These are phyloP conservation scores for Parauchenoglanis punctatus DNA, from an alignment of 2,797 vertebrate species.

Conservation along the genomic window DNA sequence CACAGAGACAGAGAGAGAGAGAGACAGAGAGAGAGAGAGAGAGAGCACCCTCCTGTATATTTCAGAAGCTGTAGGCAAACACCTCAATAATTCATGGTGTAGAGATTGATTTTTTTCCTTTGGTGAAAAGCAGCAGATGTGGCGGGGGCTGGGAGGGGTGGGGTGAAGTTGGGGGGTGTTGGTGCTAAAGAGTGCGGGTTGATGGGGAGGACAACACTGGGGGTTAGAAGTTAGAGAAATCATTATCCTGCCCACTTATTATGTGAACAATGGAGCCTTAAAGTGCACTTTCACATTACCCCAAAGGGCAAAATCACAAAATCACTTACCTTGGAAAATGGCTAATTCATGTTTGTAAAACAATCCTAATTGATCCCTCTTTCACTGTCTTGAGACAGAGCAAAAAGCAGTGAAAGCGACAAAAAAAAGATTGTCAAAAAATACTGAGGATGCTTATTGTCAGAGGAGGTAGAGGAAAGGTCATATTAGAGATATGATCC, in stretches of 20 bases:
- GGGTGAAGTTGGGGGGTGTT: slow-evolving; percentile 42
- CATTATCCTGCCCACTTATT: slow-evolving; percentile 69
- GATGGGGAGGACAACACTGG: slow-evolving; percentile 64
- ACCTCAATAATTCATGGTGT: slow-evolving; percentile 91
- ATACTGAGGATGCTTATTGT: not conserved
- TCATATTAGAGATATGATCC: not conserved
- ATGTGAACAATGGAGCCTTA: slow-evolving; percentile 51
- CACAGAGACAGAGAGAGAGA: slow-evolving; percentile 61
- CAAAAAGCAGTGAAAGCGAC: not conserved
- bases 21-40: slow-evolving; percentile 42
- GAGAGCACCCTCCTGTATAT: slow-evolving; percentile 74
- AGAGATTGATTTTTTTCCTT: slow-evolving; percentile 63
- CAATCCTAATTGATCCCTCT: slow-evolving; percentile 1
- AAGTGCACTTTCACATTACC: slow-evolving; percentile 45
- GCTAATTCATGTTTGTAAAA: slow-evolving; percentile 35
- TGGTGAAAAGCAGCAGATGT: slow-evolving; percentile 61
- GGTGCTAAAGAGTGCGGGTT: slow-evolving; percentile 46
- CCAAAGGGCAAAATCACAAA: slow-evolving; percentile 80
- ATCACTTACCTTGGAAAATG: slow-evolving; percentile 72
- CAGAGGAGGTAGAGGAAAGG: not conserved
- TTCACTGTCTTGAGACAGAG: not conserved
- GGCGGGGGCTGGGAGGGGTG: slow-evolving; percentile 53
- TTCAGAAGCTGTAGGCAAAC: slow-evolving; percentile 86
- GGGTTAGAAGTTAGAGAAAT: slow-evolving; percentile 52
- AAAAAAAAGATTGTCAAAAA: not conserved